Percentiles rank a stretch among this genome's conserved stretches.
These are phyloP conservation scores for Drosophila equinoxialis DNA, from an alignment of 1,140 invertebrate genomes.

Conservation along the genomic window DNA sequence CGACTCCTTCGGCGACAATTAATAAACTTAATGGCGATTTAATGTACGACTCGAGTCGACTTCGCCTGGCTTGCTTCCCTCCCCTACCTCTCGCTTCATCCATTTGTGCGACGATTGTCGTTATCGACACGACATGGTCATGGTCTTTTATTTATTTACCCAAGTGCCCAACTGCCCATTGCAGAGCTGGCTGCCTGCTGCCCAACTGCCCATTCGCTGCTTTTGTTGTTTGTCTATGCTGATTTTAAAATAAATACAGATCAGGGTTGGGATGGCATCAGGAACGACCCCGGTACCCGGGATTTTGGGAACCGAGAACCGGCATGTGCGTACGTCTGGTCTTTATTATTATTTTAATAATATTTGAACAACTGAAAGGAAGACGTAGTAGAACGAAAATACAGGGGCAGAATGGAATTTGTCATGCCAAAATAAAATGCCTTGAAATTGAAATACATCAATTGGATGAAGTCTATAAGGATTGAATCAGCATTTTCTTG, in stretches of 20 bases:
- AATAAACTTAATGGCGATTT: slow-evolving; percentile 81
- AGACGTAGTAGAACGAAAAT: background rate
- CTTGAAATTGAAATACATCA: slow-evolving; percentile 23
- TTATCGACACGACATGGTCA: slow-evolving; percentile 72
- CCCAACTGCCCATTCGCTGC: slow-evolving; percentile 5
- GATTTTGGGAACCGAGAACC: slow-evolving; percentile 16
- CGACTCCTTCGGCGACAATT: slow-evolving; percentile 69
- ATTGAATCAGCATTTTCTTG: slow-evolving; percentile 24
- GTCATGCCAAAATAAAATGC: slow-evolving; percentile 27
- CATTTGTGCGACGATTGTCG: slow-evolving; percentile 33
- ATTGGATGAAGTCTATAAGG: slow-evolving; percentile 25
- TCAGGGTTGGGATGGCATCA: slow-evolving; percentile 15
- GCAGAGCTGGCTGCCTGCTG: background rate
- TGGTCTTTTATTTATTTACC: slow-evolving; percentile 64
- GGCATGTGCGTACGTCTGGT: slow-evolving; percentile 35
- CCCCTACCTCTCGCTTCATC: slow-evolving; percentile 12
- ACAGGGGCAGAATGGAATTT: slow-evolving; percentile 35
- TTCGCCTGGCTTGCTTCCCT: background rate
- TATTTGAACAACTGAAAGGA: slow-evolving; percentile 43
- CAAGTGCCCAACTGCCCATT: slow-evolving; percentile 19
- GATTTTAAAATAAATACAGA: slow-evolving; percentile 72
- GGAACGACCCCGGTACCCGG: background rate
- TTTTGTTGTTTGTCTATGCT: slow-evolving; percentile 57
- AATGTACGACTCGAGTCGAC: slow-evolving; percentile 55
- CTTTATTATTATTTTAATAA: slow-evolving; percentile 49